Evolutionary conservation across 2,797 vertebrate genomes (phyloP).

Genomic region (Iguana delicatissima): DNA sequence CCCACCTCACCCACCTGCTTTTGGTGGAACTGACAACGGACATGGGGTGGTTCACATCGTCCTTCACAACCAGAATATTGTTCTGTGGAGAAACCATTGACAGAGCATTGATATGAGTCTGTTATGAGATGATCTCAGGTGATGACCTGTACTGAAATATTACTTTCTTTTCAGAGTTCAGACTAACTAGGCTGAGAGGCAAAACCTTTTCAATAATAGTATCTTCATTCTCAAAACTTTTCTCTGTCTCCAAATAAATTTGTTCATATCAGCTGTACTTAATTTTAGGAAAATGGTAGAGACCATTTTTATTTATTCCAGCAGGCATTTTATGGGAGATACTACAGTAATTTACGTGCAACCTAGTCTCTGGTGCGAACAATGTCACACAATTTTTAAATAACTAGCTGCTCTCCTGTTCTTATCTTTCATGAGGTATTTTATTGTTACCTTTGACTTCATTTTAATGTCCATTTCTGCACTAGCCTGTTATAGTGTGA

Average conservation of each 20-base stretch:
- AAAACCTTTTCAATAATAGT: neutral
- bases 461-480: too few relatives aligned
- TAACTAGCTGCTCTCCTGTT: neutral
- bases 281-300: neutral
- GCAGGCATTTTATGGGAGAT: neutral
- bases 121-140: neutral
- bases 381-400: neutral
- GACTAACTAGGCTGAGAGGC: too few relatives aligned
- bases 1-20: constrained; percentile 88
- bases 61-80: constrained; percentile 93
- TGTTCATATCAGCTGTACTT: neutral
- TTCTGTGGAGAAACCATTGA: constrained; percentile 80
- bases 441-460: neutral
- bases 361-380: neutral
- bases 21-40: constrained; percentile 97
- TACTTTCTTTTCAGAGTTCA: neutral
- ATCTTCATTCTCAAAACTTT: neutral
- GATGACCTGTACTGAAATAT: neutral
- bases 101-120: neutral
- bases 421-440: neutral
- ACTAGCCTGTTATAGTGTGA: too few relatives aligned
- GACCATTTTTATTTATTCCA: neutral
- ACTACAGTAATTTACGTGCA: neutral
- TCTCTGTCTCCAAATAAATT: neutral
- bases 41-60: constrained; percentile 93